phyloP scores from a whole-genome alignment of 2,888 invertebrate genomes.

The Dicycla oo region DNA sequence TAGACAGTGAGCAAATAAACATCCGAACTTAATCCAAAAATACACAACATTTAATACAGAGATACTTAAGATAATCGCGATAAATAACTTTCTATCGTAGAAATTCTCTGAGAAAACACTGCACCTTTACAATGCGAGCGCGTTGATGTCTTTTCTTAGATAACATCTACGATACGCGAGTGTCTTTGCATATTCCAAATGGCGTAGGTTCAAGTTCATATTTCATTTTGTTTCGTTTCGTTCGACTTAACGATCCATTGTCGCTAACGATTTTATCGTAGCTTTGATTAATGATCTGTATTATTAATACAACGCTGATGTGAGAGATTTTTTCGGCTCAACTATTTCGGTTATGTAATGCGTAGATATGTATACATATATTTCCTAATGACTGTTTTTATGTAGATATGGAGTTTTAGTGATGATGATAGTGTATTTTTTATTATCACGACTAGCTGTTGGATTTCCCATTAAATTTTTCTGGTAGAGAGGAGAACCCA shows the following conservation, averaged over 20 bases:
- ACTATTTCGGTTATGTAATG: conserved; percentile 33
- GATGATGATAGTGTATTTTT: conserved; percentile 9
- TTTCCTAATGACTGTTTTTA: conserved; percentile 27
- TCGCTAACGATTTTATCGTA: conserved; percentile 63
- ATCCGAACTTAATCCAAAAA: background rate
- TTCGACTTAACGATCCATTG: conserved; percentile 64
- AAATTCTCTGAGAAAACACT: conserved; percentile 4
- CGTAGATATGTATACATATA: conserved; percentile 10
- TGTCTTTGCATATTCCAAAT: conserved; percentile 35
- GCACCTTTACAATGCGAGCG: conserved; percentile 37
- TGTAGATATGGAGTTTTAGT: conserved; percentile 2
- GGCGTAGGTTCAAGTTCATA: conserved; percentile 34
- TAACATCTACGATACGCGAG: conserved; percentile 51
- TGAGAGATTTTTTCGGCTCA: conserved; percentile 49
- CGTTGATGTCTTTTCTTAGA: conserved; percentile 68
- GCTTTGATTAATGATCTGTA: conserved; percentile 62
- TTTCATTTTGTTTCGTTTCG: conserved; percentile 42
- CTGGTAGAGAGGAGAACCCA: background rate
- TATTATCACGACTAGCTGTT: background rate
- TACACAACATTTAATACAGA: background rate
- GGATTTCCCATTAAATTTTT: background rate
- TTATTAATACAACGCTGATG: conserved; percentile 53
- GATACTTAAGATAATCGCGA: background rate
- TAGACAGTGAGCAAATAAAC: background rate
- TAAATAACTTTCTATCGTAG: conserved; percentile 5